Evolutionary conservation across 2,888 invertebrate species (phyloP), one percentile per base, ranked within the genome.

Genomic region (Volucella zonaria): DNA sequence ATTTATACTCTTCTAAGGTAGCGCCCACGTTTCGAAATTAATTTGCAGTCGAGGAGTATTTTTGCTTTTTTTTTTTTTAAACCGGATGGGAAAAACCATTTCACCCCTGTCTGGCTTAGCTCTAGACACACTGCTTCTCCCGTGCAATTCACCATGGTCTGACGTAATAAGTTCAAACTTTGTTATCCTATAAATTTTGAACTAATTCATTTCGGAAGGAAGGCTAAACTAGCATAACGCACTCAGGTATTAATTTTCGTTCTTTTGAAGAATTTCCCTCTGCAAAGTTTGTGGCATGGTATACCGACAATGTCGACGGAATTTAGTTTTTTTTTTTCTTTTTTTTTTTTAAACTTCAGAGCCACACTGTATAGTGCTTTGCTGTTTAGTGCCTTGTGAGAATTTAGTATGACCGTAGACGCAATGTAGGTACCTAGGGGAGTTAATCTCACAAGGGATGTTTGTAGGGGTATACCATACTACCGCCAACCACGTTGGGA

Each of bases 161-260:
- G 31, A 31, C 61, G 31, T 61, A 15, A 52, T 73, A 43, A 62
- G 43, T 66, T 49, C n/a, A 66, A 66, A 66, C 64, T 40, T 51
- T 31, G 61, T 52, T 43, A 62, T 52, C 52, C 43, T 42, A 73
- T 73, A 73, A 61, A 73, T 73, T 62, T 42, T 62, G 45, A 73
- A 62, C 23, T 52, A 62, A 73, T 52, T 52, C 14, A 51, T 43
- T 73, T 52, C 15, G 43, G 43, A 45, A 54, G 31, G 31, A 52
- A 61, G 43, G n/a, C 66, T 66, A 42, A 43, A 42, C 51, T 18
- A 52, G 73, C 45, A 62, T 62, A 62, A 62, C 52, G 42, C 52
- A 52, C 43, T n/a, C 59, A 59, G 11, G 43, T 43, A 43, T 54
- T 67, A 59, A 59, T 59, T 59, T 59, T 59, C 15, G 14, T 58